Evolutionary conservation across 2,888 invertebrate species (phyloP).

Genomic region (Lamellibrachia satsuma): DNA sequence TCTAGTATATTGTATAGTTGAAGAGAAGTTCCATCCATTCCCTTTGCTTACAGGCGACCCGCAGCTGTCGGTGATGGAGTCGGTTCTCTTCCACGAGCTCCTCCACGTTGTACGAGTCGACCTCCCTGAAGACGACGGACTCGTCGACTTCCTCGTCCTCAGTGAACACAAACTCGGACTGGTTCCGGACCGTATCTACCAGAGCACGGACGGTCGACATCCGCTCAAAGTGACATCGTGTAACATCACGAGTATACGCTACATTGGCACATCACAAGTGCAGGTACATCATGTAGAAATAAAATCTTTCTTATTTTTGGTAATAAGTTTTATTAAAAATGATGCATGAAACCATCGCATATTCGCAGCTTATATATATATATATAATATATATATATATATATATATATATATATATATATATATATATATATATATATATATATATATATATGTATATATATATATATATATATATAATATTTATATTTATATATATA

Average conservation of each 20-base stretch:
- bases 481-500: too few species aligned
- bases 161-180: slow-evolving; percentile 39
- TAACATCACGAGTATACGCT: slow-evolving; percentile 14
- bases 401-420: too few species aligned
- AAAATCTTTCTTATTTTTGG: too few species aligned
- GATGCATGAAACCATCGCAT: too few species aligned
- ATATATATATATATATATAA: too few species aligned
- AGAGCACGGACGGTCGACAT: slow-evolving; percentile 34
- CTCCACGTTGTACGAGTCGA: slow-evolving; percentile 44
- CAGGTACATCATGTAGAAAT: neutral
- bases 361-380: too few species aligned
- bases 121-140: slow-evolving; percentile 35
- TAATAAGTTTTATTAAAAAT: neutral
- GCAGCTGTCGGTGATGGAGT: slow-evolving; percentile 46
- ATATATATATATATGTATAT: too few species aligned
- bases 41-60: slow-evolving; percentile 39
- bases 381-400: too few species aligned
- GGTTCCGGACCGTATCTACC: slow-evolving; percentile 42
- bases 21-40: neutral
- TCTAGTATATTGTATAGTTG: neutral
- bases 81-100: slow-evolving; percentile 44
- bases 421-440: too few species aligned
- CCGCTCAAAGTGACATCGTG: slow-evolving; percentile 28
- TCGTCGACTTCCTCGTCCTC: slow-evolving; percentile 47
- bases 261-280: neutral